Percentiles rank a stretch among this genome's conserved stretches.
These are phyloP conservation scores for Cyclina sinensis DNA, from an alignment of 1,140 invertebrate species.

Conservation along the genomic window DNA sequence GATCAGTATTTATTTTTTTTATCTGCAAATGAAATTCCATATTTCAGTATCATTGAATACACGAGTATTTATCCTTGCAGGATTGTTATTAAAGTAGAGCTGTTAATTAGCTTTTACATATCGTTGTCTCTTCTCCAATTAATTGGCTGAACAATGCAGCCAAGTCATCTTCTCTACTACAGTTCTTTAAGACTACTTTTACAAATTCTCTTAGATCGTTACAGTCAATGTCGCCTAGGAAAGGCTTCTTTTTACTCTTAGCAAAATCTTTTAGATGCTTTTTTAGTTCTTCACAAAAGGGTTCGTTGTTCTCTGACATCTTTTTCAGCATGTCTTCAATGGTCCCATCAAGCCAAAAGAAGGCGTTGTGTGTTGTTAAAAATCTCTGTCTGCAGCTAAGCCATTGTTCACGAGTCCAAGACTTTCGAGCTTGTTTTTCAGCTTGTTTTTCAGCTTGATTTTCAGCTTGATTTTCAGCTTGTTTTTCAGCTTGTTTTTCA, in stretches of 20 bases:
- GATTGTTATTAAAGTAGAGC: too few species aligned
- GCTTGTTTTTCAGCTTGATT: not conserved
- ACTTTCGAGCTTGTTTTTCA: not conserved
- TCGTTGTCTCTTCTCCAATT: too few species aligned
- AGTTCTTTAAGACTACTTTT: not conserved
- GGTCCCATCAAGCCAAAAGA: not conserved
- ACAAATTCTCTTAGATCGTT: not conserved
- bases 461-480: not conserved
- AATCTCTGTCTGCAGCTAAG: not conserved
- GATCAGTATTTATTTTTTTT: too few species aligned
- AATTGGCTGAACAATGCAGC: not conserved
- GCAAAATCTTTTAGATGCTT: not conserved
- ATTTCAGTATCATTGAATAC: too few species aligned
- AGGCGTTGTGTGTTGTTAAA: not conserved
- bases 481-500: not conserved
- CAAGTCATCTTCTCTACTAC: not conserved
- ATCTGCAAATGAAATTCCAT: too few species aligned
- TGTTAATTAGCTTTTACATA: too few species aligned
- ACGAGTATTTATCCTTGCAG: too few species aligned
- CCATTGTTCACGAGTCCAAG: not conserved
- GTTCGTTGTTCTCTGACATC: not conserved
- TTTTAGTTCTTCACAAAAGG: not conserved
- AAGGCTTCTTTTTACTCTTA: not conserved
- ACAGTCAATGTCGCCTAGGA: not conserved
- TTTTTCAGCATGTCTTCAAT: not conserved